phyloP scores from a whole-genome alignment of 2,797 vertebrate genomes.

The Gouania willdenowi region DNA sequence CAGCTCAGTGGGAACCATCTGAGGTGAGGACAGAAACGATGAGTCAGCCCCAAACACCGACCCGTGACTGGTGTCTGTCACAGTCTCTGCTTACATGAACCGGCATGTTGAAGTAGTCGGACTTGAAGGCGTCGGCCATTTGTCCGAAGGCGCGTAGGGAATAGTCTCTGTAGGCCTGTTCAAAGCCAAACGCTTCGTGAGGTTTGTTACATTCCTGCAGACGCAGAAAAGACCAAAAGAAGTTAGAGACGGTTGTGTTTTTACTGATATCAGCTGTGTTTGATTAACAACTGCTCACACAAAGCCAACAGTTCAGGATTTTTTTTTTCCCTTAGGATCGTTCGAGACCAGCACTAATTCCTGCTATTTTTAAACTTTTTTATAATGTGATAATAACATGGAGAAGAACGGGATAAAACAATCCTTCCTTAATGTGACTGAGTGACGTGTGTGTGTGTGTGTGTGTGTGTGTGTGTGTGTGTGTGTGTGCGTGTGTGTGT shows the following conservation, averaged over 20 bases:
- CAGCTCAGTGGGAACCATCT: constrained; percentile 98
- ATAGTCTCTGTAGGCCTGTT: constrained; percentile 92
- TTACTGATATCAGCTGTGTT: neutral
- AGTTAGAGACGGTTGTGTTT: neutral
- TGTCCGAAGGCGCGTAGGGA: constrained; percentile 92
- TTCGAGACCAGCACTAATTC: no score
- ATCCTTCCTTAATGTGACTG: no score
- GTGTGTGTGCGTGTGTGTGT: no score
- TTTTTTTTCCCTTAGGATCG: neutral
- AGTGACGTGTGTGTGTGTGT: no score
- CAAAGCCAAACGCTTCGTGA: constrained; percentile 95
- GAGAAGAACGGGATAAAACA: no score
- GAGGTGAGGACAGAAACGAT: neutral
- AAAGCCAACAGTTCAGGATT: neutral
- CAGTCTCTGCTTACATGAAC: constrained; percentile 84
- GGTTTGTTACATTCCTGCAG: constrained; percentile 91
- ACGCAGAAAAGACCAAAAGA: no score
- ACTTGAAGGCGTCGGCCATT: constrained; percentile 98
- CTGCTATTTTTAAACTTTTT: no score
- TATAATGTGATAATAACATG: no score
- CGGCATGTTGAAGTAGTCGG: constrained; percentile 99
- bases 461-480: no score
- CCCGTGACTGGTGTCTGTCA: neutral
- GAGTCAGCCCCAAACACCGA: no score
- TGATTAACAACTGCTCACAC: no score